A percentile compares a stretch with the other conserved stretches of the same genome.
Conservation (phyloP, 2,888 invertebrate species). For the Baccha elongata region DNA sequence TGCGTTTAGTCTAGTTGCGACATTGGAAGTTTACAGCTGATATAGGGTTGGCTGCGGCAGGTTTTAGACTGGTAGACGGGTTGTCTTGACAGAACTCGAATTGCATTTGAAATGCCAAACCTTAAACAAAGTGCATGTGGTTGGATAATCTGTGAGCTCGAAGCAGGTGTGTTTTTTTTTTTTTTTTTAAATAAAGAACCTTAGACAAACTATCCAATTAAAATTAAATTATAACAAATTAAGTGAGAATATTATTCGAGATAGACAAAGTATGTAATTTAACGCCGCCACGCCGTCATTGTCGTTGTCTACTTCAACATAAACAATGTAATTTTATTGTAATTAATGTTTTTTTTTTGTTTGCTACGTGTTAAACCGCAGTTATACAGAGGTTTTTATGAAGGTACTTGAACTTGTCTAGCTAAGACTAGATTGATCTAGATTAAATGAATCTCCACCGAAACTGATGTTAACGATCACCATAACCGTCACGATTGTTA, state of each 20-base stretch:
- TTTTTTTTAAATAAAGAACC: not conserved
- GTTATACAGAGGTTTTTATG: not conserved
- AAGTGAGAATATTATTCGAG: not conserved
- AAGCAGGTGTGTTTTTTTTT: not conserved
- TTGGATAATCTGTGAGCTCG: not conserved
- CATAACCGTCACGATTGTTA: not conserved
- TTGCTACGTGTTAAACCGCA: not conserved
- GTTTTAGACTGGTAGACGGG: no score
- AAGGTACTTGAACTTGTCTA: constrained; percentile 51
- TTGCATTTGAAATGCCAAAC: not conserved
- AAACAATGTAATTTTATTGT: not conserved
- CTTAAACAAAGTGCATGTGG: constrained; percentile 6
- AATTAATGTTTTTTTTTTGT: not conserved
- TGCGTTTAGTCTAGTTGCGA: constrained; percentile 45
- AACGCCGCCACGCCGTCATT: not conserved
- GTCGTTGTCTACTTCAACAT: no score
- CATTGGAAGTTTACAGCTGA: constrained; percentile 49
- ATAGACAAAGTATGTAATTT: constrained; percentile 11
- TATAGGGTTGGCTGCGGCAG: no score
- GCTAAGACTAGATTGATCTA: constrained; percentile 20
- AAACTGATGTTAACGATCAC: constrained; percentile 14
- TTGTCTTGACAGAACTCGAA: not conserved
- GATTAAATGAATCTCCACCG: constrained; percentile 11
- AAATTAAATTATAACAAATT: constrained; percentile 17
- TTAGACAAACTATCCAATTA: constrained; percentile 12